Percentiles rank a stretch among this genome's conserved stretches.
These are phyloP conservation scores for Tiphia femorata DNA, from an alignment of 2,888 invertebrate species.

Conservation along the genomic window DNA sequence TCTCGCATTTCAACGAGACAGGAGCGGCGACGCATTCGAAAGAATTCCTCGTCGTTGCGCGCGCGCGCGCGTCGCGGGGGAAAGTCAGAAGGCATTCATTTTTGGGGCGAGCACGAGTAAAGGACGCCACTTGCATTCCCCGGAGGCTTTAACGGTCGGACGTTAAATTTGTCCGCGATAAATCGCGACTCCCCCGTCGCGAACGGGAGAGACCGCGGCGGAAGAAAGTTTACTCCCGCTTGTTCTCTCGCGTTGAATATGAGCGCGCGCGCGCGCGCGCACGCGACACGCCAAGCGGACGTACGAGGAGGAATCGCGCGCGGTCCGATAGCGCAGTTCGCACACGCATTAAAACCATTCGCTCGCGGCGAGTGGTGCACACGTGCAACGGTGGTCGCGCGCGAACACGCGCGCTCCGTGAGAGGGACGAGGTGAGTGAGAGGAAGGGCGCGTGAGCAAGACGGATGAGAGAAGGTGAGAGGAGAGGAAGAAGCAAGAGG, in stretches of 20 bases:
- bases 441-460: neutral
- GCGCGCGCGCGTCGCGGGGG: too few species aligned
- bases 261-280: neutral
- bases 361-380: conserved; percentile 17
- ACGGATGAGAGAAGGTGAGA: neutral
- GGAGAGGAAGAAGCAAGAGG: neutral
- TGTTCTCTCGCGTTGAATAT: neutral
- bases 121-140: neutral
- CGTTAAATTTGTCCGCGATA: neutral
- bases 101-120: too few species aligned
- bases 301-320: conserved; percentile 24
- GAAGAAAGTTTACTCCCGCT: too few species aligned
- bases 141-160: neutral
- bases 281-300: conserved; percentile 23
- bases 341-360: conserved; percentile 35
- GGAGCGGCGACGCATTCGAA: neutral
- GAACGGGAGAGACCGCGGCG: too few species aligned
- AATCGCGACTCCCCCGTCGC: neutral
- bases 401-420: conserved; percentile 4
- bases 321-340: conserved; percentile 32
- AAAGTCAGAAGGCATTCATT: too few species aligned
- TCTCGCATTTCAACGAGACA: neutral
- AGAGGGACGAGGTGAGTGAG: too few species aligned
- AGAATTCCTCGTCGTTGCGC: neutral
- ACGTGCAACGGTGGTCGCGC: too few species aligned